A percentile compares a stretch with the other conserved stretches of the same genome.
Evolutionary conservation across 1,140 invertebrate species (phyloP).

Genomic region (Heliconius eleuchia): DNA sequence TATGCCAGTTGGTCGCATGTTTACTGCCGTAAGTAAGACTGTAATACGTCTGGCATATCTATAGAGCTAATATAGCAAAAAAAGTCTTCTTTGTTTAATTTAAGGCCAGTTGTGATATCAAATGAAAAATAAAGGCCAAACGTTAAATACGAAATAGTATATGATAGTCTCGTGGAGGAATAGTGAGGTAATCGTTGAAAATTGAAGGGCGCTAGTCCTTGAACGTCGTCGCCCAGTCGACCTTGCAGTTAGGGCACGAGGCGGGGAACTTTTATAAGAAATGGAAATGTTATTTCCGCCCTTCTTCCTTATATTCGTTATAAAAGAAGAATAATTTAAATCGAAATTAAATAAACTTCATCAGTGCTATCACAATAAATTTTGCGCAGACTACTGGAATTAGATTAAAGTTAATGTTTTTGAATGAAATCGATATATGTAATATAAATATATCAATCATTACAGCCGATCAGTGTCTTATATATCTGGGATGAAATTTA

Average conservation of each 20-base stretch:
- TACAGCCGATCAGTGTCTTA: constrained; percentile 1
- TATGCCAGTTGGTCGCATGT: constrained; percentile 1
- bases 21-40: background rate
- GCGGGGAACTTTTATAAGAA: constrained; percentile 11
- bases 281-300: constrained; percentile 12
- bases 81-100: background rate
- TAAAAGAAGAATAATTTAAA: background rate
- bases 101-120: background rate
- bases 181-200: constrained; percentile 11
- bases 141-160: background rate
- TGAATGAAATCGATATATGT: background rate
- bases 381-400: background rate
- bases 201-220: constrained; percentile 11
- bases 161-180: background rate
- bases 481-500: background rate
- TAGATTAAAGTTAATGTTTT: background rate
- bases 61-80: background rate
- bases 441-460: constrained; percentile 13
- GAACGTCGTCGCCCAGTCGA: constrained; percentile 6
- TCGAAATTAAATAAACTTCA: background rate
- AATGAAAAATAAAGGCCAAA: background rate
- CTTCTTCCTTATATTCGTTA: background rate
- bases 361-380: background rate
- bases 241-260: constrained; percentile 7
- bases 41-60: background rate